Conservation (phyloP, 2,113 vertebrate species). For the Centrocercus urophasianus region DNA sequence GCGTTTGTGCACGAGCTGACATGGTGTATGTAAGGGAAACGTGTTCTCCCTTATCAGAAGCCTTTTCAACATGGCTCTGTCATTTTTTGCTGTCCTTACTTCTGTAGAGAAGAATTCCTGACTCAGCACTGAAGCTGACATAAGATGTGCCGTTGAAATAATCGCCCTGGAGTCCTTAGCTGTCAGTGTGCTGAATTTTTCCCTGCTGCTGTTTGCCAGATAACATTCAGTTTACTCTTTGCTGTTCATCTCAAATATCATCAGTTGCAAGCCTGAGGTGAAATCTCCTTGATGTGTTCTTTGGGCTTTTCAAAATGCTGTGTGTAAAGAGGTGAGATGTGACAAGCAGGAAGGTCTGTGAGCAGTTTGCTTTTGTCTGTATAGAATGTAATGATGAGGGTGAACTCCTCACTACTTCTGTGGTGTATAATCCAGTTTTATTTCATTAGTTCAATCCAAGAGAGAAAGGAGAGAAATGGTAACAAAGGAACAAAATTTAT, state of each 20-base stretch:
- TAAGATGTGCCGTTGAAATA: background rate
- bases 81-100: background rate
- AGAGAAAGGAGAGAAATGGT: background rate
- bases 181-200: background rate
- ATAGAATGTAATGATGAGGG: background rate
- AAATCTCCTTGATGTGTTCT: background rate
- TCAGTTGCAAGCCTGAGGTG: background rate
- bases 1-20: background rate
- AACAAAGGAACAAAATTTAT: background rate
- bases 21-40: background rate
- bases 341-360: background rate
- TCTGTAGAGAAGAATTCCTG: background rate
- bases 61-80: background rate
- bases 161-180: background rate
- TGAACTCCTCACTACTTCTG: background rate
- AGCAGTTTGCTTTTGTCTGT: background rate
- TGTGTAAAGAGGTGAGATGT: background rate
- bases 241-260: constrained; percentile 1
- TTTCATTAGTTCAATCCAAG: background rate
- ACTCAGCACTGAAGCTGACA: constrained; percentile 30
- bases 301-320: background rate
- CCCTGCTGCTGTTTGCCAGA: background rate
- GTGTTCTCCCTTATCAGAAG: background rate
- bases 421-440: background rate
- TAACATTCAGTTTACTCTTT: background rate